Evolutionary conservation across 64 coral and sea anemone genomes (phyloP), one percentile per base, ranked within the genome.

Genomic region (Montipora capricornis): DNA sequence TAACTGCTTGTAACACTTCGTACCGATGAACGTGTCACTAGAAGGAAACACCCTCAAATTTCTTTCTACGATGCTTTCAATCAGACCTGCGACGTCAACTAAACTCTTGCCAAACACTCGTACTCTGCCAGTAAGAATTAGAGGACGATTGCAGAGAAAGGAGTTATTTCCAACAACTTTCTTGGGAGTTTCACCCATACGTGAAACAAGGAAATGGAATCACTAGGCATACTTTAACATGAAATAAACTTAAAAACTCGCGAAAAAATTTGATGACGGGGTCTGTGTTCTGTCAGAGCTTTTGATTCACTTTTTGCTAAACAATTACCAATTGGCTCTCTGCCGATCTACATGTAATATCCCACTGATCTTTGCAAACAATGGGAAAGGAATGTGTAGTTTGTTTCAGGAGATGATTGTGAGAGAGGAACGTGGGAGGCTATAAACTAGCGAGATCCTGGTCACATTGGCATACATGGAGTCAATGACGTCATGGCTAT

Each of bases 21-120:
- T 77, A 15, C 75, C 48, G 14, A 77, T 15, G 46, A 77, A 77
- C 10, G 11, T 1, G 12, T 77, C 46, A 12, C 75, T 77, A 29
- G 14, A 77, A 29, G 75, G 49, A 77, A 77, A 77, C 75, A 77
- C 13, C n/a, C 12, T 77, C 10, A 76, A 20, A 76, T 76, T 46
- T 17, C 49, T 78, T 78, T 78, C 75, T 29, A 78, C 44, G 1
- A 46, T 13, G 44, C 46, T 19, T 78, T 78, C 75, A 17, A 78
- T 78, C 1, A 78, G 46, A 1, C 14, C 4, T 49, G 75, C 2
- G 46, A 78, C 17, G 75, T 49, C 19, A 17, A 80, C 20, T n/a
- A 10, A 60, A 20, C 76, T 90, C 20, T 90, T 80, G 29, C 88
- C 76, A 48, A 90, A 80, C 47, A 90, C 37, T 60, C 62, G 20